Base-by-base conservation (phyloP, 2,113 vertebrate species). In the Ovis canadensis region DNA sequence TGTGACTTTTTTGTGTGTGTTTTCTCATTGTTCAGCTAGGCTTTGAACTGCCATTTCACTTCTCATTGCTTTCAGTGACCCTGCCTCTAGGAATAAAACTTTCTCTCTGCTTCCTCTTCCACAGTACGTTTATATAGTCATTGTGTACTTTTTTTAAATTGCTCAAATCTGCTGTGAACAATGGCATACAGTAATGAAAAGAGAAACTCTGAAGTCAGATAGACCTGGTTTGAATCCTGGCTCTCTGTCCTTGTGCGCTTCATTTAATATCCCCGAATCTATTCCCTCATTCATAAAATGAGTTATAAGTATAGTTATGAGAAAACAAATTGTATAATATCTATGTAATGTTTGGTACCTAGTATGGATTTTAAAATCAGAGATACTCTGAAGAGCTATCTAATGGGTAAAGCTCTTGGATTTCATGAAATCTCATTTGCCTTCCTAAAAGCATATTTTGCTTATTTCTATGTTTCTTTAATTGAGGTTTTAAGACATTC, bases 381-480 rank as follows among this genome's bases (percentile, higher is more conserved):
- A 82, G 17, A 40, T 55, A 84, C 5, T 27, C 7, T 78, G 31
- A 92, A 82, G 78, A 11, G 12, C 40, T 62, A 78, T 31, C 14
- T 85, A 86, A 54, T 83, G 91, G 80, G 33, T 77, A 33, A 78
- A 91, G 45, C 82, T 96, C 62, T 88, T 87, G 4, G 43, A 60
- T 82, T 91, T 97, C 40, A 78, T 62, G 21, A 96, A 62, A 90
- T 87, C 11, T 90, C 21, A 86, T 71, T 87, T 91, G 14, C 21
- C 62, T 95, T 95, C 33, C 88, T 95, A 59, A 94, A 95, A 94
- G 15, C 2, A 60, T 40, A 60, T 78, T 82, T 92, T 91, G 27
- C 17, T 93, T 80, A 90, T 71, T 92, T 62, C 21, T 74, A 52
- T 45, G 1, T 88, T 97, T 74, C n/a, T 85, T 67, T 94, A 94